These are phyloP conservation scores for Steinernema khuongi DNA, from an alignment of 1,140 invertebrate species.

Conservation along the genomic window DNA sequence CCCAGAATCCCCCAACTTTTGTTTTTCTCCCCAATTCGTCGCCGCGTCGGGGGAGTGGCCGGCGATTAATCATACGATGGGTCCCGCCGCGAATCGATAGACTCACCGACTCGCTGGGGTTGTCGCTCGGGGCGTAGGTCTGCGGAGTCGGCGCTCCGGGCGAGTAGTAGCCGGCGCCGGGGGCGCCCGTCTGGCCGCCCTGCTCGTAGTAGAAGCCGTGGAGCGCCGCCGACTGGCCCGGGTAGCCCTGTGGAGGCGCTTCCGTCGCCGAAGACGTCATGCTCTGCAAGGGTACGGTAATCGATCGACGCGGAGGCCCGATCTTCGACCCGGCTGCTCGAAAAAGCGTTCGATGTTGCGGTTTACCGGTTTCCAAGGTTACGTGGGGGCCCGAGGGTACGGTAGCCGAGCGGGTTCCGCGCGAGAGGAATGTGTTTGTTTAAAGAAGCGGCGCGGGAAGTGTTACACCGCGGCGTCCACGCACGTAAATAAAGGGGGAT, in stretches of 20 bases:
- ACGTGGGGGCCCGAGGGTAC: too few relatives aligned
- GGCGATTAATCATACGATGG: slow-evolving; percentile 15
- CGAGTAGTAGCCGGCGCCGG: not conserved
- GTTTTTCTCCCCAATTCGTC: too few relatives aligned
- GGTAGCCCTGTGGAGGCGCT: slow-evolving; percentile 3
- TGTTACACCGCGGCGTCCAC: too few relatives aligned
- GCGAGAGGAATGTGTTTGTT: too few relatives aligned
- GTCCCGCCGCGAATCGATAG: not conserved
- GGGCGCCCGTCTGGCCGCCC: not conserved
- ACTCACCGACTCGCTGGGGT: not conserved
- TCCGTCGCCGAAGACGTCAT: slow-evolving; percentile 10
- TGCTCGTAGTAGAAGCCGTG: slow-evolving; percentile 7
- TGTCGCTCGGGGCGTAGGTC: not conserved
- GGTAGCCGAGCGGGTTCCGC: too few relatives aligned
- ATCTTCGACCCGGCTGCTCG: not conserved
- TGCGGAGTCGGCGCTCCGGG: not conserved
- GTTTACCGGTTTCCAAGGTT: too few relatives aligned
- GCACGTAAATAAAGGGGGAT: too few relatives aligned
- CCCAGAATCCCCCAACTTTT: too few relatives aligned
- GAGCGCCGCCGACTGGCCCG: not conserved
- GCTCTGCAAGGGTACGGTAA: not conserved
- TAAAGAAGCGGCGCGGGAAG: too few relatives aligned
- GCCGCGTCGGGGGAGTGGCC: not conserved
- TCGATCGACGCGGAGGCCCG: not conserved
- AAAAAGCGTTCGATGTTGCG: too few relatives aligned